Conservation (phyloP, 2,113 vertebrate species). For the Upupa epops region DNA sequence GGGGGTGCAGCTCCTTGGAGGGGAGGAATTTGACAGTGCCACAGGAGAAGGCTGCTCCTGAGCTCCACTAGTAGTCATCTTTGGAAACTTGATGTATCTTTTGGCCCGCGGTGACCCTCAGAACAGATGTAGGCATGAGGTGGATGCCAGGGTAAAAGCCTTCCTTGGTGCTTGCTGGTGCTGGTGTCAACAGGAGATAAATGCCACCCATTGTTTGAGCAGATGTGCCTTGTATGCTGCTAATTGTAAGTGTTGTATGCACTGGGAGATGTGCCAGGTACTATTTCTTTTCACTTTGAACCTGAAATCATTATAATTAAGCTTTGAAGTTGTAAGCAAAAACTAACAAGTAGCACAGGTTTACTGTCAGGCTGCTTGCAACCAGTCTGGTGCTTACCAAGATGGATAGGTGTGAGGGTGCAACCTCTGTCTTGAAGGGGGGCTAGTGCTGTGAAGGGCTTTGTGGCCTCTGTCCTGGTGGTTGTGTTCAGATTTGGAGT, state of each 20-base stretch:
- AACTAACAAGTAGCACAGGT: not conserved
- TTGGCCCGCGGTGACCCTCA: not conserved
- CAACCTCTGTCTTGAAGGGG: fast-evolving
- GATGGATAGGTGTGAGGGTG: not conserved
- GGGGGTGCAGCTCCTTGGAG: not conserved
- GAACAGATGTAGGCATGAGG: fast-evolving
- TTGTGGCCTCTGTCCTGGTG: fast-evolving
- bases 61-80: not conserved
- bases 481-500: not conserved
- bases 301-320: constrained; percentile 56
- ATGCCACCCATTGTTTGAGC: not conserved
- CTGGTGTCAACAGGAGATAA: not conserved
- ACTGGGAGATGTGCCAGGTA: constrained; percentile 51
- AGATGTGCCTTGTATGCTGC: constrained; percentile 51
- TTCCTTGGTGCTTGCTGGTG: not conserved
- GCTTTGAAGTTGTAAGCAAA: constrained; percentile 38
- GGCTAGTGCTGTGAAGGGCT: not conserved
- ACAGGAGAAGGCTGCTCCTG: not conserved
- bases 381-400: fast-evolving
- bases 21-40: not conserved
- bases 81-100: not conserved
- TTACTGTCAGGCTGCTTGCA: not conserved
- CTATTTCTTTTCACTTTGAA: not conserved
- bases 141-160: not conserved
- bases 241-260: not conserved